Base-by-base conservation (phyloP, 2,797 vertebrate species). In the Chanos chanos region DNA sequence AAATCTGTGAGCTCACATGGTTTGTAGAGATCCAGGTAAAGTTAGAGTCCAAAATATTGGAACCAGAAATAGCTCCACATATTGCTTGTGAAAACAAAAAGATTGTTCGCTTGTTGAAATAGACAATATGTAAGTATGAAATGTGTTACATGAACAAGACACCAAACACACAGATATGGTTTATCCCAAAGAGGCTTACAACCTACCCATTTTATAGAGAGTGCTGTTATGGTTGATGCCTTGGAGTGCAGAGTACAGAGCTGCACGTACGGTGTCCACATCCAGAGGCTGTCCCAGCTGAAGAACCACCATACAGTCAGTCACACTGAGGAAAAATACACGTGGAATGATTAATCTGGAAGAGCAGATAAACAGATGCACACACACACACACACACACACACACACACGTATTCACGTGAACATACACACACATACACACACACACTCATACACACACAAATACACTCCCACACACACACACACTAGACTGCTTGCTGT, bases 251-350 rank as follows among this genome's bases (percentile, higher is more conserved):
- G 18, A 5, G 1, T 66, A 67, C 27, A 87, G 0, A 15, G 53
- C 25, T 10, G 18, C 2, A n/a, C 48, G 66, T 10, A 85, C 53
- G 18, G 7, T 10, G 60, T 85, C 85, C 3, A 41, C 18, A 7
- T 78, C 3, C 8, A 85, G 62, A 0, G 50, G 13, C 50, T 58
- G 47, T 30, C 67, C 60, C 64, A 84, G 77, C 33, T 81, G 74
- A 44, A 88, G 28, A 6, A 75, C 70, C 66, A 88, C 66, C 70
- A 75, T 79, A 56, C 87, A 89, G 63, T 63, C 85, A 71, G 72
- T 61, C 30, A 80, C 69, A 36, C 83, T 85, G 22, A 16, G 27
- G 39, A 49, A 13, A 13, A 19, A 31, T 15, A 59, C 13, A 41
- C 22, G 9, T 15, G 50, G 8, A 56, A 27, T 22, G 5, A 47